Percentiles rank a stretch among this genome's conserved stretches.
Conservation (phyloP, 1,140 invertebrate genomes). For the Atta cephalotes region DNA sequence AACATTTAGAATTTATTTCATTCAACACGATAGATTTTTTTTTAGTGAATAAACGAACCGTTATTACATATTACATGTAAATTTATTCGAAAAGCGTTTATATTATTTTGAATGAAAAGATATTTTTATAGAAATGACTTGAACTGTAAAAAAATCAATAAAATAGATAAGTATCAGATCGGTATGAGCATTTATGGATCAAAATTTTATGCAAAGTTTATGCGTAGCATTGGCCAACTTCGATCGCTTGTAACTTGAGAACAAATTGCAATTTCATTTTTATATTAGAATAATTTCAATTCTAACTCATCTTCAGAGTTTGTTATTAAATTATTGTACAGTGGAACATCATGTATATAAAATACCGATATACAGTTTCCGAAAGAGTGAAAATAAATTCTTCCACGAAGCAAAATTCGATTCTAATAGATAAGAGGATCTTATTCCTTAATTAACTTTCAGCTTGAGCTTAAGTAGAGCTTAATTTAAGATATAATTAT, state of each 20-base stretch:
- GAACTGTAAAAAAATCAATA: neutral
- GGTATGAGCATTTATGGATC: neutral
- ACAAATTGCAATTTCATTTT: neutral
- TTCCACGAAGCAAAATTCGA: neutral
- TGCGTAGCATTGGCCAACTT: neutral
- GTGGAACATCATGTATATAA: neutral
- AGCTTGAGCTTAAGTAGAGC: neutral
- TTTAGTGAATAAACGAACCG: neutral
- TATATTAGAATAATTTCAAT: neutral
- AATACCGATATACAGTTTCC: neutral
- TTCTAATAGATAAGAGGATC: neutral
- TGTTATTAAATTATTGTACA: neutral
- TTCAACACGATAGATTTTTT: too few relatives aligned
- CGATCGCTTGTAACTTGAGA: neutral
- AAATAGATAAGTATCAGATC: neutral
- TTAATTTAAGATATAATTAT: slow-evolving; percentile 36
- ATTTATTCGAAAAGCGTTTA: neutral
- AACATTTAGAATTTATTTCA: too few relatives aligned
- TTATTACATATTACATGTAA: neutral
- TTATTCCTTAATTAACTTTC: slow-evolving; percentile 43
- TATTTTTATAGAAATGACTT: neutral
- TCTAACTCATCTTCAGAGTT: neutral
- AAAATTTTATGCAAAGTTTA: neutral
- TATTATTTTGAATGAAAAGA: neutral
- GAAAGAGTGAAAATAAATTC: slow-evolving; percentile 12